Evolutionary conservation across 2,113 vertebrate species (phyloP).

Genomic region (Argyrosomus japonicus): DNA sequence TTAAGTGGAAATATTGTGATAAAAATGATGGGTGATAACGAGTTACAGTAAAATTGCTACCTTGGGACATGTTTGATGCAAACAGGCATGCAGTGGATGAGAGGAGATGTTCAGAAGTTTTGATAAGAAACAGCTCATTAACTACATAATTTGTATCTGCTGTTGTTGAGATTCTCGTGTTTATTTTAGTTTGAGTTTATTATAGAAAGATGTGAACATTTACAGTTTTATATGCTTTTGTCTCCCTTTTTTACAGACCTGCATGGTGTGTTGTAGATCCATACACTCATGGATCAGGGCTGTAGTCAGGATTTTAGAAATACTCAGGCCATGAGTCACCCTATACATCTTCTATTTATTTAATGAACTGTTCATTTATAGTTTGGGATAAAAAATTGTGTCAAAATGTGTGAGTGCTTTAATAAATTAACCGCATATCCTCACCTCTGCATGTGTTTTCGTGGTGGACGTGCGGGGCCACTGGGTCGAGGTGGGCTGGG

Average conservation of each 20-base stretch:
- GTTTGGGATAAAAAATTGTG: background rate
- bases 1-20: slow-evolving; percentile 4
- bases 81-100: background rate
- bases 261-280: background rate
- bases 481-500: slow-evolving; percentile 74
- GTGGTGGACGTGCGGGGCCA: slow-evolving; percentile 77
- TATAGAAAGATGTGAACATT: slow-evolving; percentile 11
- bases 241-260: background rate
- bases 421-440: background rate
- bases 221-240: background rate
- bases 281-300: background rate
- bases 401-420: background rate
- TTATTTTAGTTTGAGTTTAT: slow-evolving; percentile 18
- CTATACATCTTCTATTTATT: background rate
- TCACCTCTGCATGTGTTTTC: slow-evolving; percentile 42
- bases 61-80: slow-evolving; percentile 10
- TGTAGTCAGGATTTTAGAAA: background rate
- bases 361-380: background rate
- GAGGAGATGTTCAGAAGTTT: slow-evolving; percentile 11
- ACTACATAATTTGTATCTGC: slow-evolving; percentile 16
- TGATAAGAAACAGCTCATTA: slow-evolving; percentile 45
- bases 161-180: slow-evolving; percentile 21
- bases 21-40: background rate
- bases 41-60: background rate
- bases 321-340: background rate